Evolutionary conservation across 2,888 invertebrate species (phyloP).

Genomic region (Thereva nobilitata): DNA sequence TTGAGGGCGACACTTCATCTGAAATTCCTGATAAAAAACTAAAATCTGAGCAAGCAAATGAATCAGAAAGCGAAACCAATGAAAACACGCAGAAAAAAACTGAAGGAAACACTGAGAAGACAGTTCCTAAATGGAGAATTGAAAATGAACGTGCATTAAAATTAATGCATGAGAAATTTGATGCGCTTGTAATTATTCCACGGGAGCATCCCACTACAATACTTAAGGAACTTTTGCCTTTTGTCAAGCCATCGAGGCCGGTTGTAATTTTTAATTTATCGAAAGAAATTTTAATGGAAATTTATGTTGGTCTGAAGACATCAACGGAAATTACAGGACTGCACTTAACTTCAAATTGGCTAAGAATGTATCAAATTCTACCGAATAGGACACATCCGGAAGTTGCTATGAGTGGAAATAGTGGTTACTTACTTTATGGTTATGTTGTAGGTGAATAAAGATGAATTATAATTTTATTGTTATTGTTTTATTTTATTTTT

Average conservation of each 20-base stretch:
- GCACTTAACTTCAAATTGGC: constrained; percentile 82
- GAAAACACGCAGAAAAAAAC: constrained; percentile 35
- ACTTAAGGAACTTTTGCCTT: constrained; percentile 73
- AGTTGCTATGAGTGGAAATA: constrained; percentile 84
- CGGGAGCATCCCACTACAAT: constrained; percentile 87
- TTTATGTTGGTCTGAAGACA: constrained; percentile 78
- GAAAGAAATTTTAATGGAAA: constrained; percentile 82
- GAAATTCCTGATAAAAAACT: constrained; percentile 1
- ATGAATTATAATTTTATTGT: not conserved
- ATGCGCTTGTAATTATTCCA: constrained; percentile 76
- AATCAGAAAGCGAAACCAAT: constrained; percentile 13
- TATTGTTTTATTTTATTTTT: not conserved
- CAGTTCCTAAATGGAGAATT: constrained; percentile 65
- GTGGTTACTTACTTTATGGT: constrained; percentile 86
- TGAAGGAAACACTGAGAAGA: constrained; percentile 51
- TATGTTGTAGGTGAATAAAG: constrained; percentile 54
- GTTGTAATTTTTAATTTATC: constrained; percentile 82
- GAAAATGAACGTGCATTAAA: constrained; percentile 70
- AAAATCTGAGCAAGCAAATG: not conserved
- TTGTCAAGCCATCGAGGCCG: constrained; percentile 79
- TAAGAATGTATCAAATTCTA: constrained; percentile 87
- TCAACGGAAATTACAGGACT: constrained; percentile 73
- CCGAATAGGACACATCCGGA: constrained; percentile 93
- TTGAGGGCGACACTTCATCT: not conserved
- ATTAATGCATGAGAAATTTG: constrained; percentile 67